Base-by-base conservation (phyloP, 1,140 invertebrate species). In the Diuraphis noxia region DNA sequence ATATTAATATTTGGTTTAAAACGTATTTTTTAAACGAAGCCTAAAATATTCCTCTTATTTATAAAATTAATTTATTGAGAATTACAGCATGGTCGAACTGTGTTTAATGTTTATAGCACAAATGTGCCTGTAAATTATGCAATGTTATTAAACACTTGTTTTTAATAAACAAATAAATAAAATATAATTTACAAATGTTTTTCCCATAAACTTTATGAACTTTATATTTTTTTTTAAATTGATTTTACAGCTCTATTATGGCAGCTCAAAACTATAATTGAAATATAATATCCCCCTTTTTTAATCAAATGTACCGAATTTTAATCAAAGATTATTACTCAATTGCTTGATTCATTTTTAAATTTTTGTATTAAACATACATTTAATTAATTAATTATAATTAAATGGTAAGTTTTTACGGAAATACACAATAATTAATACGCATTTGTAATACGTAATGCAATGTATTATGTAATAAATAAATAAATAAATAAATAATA, bases 401-500 rank as follows among this genome's bases (percentile, higher is more conserved):
- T 49, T 86, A 36, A 49, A 86, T 36, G 30, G n/a, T 49, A 46
- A 36, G 41, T 49, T 34, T 49, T 86, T 49, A 86, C 41, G 84
- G 84, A 86, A 86, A 86, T 36, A 34, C 30, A 84, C 43, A 86
- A n/a, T n/a, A 49, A 46, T 86, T 23, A 84, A 84, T 34, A 49
- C 84, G 43, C 84, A 84, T 84, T 84, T 13, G 43, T 49, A 46
- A 49, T 86, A 49, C 43, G 21, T 30, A 87, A 52, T 52, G n/a
- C 13, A 72, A 0, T 19, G 56, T 72, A 38, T 46, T 43, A 34
- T 85, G 82, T 85, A 85, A 41, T 40, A 72, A n/a, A 72, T 72
- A 63, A n/a, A n/a, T n/a, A n/a, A n/a, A n/a, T n/a, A n/a, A 56
- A 56, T 56, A 63, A 41, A 34, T 52, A 52, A 87, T 87, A 52